Evolutionary conservation across 2,113 vertebrate species (phyloP).

Genomic region (Lota lota): DNA sequence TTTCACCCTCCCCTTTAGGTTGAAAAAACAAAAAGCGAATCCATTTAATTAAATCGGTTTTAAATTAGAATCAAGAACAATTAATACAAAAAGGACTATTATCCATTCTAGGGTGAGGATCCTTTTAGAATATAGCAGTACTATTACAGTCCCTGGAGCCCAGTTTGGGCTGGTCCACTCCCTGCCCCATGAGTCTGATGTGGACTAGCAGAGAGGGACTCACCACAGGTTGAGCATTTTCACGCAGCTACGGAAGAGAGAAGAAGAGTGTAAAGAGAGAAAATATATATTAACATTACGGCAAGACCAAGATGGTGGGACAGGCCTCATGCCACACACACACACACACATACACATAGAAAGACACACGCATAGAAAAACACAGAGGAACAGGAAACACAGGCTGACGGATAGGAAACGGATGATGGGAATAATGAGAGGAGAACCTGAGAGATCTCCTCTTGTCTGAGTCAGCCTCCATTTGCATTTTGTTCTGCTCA

Average conservation of each 20-base stretch:
- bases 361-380: constrained; percentile 27
- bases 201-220: constrained; percentile 97
- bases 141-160: constrained; percentile 8
- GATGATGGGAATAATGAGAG: too few relatives aligned
- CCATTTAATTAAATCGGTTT: too few relatives aligned
- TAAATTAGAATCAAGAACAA: too few relatives aligned
- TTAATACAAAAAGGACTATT: too few relatives aligned
- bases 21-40: too few relatives aligned
- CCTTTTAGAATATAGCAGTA: too few relatives aligned
- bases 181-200: constrained; percentile 79
- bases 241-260: constrained; percentile 97
- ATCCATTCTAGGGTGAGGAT: too few relatives aligned
- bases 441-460: too few relatives aligned
- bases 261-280: constrained; percentile 85
- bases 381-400: constrained; percentile 27
- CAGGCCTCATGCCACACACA: constrained; percentile 63
- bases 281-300: constrained; percentile 85
- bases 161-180: constrained; percentile 83
- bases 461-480: too few relatives aligned
- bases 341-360: constrained; percentile 30
- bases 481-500: not conserved
- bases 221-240: constrained; percentile 99
- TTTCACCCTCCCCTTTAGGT: too few relatives aligned
- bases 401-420: constrained; percentile 9
- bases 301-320: constrained; percentile 83